A percentile compares a stretch with the other conserved stretches of the same genome.
These are phyloP conservation scores for Drosophila falleni DNA, from an alignment of 2,888 invertebrate species.

Conservation along the genomic window DNA sequence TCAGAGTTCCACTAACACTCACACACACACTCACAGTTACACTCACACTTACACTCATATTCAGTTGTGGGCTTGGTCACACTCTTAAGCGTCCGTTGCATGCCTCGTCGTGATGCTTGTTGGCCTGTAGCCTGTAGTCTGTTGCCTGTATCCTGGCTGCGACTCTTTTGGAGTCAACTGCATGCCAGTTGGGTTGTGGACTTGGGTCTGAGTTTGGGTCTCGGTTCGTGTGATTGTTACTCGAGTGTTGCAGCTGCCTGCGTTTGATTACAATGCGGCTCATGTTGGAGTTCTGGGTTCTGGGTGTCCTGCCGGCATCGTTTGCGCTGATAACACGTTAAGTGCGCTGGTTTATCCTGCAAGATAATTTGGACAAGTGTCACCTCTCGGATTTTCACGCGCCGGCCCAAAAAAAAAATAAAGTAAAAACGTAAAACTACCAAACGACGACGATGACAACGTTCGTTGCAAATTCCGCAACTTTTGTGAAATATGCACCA, in stretches of 20 bases:
- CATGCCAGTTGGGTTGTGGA: slow-evolving; percentile 61
- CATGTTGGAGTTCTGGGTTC: slow-evolving; percentile 42
- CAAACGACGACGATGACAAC: slow-evolving; percentile 47
- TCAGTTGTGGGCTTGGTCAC: slow-evolving; percentile 62
- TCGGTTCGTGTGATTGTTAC: slow-evolving; percentile 24
- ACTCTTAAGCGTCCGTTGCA: slow-evolving; percentile 75
- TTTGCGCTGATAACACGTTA: slow-evolving; percentile 78
- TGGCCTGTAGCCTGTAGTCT: slow-evolving; percentile 20
- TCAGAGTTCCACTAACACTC: slow-evolving; percentile 7
- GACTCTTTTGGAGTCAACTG: slow-evolving; percentile 75
- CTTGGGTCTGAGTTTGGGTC: slow-evolving; percentile 5
- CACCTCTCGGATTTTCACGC: slow-evolving; percentile 80
- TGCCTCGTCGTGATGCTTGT: slow-evolving; percentile 34
- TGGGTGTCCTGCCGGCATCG: slow-evolving; percentile 52
- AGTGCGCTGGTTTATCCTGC: slow-evolving; percentile 79
- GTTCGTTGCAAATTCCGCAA: slow-evolving; percentile 57
- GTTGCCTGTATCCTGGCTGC: slow-evolving; percentile 26
- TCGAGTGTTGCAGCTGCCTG: slow-evolving; percentile 60
- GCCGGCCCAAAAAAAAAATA: slow-evolving; percentile 26
- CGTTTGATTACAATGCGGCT: slow-evolving; percentile 78
- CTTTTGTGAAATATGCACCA: slow-evolving; percentile 70
- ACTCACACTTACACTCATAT: slow-evolving; percentile 15
- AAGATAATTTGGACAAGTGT: slow-evolving; percentile 82
- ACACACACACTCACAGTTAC: slow-evolving; percentile 10
- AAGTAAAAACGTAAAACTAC: slow-evolving; percentile 12